Evolutionary conservation across 1,140 invertebrate species (phyloP).

Genomic region (Atopsyche davidsoni): DNA sequence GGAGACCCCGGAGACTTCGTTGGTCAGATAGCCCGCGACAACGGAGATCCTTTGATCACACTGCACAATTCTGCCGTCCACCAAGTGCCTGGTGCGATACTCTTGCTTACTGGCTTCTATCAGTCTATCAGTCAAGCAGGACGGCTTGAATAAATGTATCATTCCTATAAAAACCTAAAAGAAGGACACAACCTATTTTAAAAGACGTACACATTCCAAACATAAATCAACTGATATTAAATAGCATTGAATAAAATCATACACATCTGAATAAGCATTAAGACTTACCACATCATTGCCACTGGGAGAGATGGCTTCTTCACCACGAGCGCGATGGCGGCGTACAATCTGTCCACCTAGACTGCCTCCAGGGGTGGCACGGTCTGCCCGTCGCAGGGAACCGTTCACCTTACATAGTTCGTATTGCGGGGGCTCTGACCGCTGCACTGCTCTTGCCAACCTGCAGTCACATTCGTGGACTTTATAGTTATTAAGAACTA

Average conservation of each 20-base stretch:
- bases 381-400: constrained; percentile 47
- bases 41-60: constrained; percentile 80
- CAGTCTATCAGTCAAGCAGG: constrained; percentile 59
- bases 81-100: constrained; percentile 76
- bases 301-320: constrained; percentile 45
- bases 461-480: constrained; percentile 34
- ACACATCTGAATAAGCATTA: neutral
- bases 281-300: constrained; percentile 52
- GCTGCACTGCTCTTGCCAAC: constrained; percentile 55
- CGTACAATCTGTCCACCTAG: constrained; percentile 41
- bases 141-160: constrained; percentile 57
- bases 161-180: constrained; percentile 61
- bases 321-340: constrained; percentile 43
- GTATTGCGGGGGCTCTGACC: constrained; percentile 60
- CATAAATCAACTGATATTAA: no score
- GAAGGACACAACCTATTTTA: constrained; percentile 5
- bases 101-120: constrained; percentile 73
- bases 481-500: constrained; percentile 2
- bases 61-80: constrained; percentile 77
- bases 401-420: constrained; percentile 57
- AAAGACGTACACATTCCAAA: no score
- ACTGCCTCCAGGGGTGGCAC: constrained; percentile 39
- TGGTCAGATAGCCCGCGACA: constrained; percentile 77
- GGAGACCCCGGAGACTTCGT: constrained; percentile 72
- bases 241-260: neutral